Conservation (phyloP, 2,888 invertebrate genomes). For the Drosophila austrosaltans region DNA sequence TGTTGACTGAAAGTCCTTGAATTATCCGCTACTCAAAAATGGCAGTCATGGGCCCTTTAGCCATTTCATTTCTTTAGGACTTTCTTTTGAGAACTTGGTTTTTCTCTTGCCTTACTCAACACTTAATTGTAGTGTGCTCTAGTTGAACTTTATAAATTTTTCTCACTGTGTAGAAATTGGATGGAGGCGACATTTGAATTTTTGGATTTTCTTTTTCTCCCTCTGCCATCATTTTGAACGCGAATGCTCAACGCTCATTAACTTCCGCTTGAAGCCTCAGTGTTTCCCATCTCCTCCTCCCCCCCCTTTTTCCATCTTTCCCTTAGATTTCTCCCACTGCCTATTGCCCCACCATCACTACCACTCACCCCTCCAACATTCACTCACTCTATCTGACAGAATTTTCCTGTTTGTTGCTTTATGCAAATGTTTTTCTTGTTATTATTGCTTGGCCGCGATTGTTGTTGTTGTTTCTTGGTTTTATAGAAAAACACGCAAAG, state of each 20-base stretch:
- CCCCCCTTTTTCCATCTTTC: conserved; percentile 5
- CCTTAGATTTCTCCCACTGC: not conserved
- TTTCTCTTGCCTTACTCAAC: no score
- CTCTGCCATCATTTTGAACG: conserved; percentile 7
- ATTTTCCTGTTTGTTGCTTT: conserved; percentile 68
- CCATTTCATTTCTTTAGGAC: no score
- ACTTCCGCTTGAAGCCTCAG: conserved; percentile 66
- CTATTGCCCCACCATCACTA: not conserved
- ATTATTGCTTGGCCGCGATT: conserved; percentile 59
- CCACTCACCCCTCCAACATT: not conserved
- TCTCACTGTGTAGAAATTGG: not conserved
- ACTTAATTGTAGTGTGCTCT: not conserved
- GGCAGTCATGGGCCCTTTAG: no score
- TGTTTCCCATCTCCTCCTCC: not conserved
- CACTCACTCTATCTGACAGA: conserved; percentile 9
- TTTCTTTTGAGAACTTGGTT: no score
- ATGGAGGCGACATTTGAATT: conserved; percentile 13
- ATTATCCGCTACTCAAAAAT: no score
- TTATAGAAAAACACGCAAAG: conserved; percentile 76
- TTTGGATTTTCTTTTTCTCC: conserved; percentile 19
- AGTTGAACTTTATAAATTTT: conserved; percentile 16
- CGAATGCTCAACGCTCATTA: conserved; percentile 57
- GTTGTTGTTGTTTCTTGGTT: conserved; percentile 61
- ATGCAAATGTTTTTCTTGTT: conserved; percentile 74
- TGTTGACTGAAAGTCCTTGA: no score